Conservation (phyloP, 1,140 invertebrate genomes). For the Oncopeltus fasciatus region DNA sequence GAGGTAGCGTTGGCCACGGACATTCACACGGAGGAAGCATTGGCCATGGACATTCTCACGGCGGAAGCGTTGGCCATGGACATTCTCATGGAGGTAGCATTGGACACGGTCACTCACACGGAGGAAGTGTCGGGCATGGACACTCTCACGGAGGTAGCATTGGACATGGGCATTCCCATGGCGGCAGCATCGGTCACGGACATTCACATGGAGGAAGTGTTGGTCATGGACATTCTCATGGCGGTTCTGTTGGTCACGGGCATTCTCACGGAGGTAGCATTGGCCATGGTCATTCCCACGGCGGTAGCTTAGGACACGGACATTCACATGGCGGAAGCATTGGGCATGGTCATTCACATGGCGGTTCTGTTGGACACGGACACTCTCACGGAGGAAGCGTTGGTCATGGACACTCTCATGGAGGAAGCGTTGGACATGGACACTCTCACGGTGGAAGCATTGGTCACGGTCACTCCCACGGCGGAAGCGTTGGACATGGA, state of each 20-base stretch:
- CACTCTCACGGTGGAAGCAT: slow-evolving; percentile 9
- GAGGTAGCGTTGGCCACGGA: neutral
- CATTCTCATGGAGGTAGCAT: neutral
- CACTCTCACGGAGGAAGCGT: slow-evolving; percentile 9
- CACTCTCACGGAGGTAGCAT: neutral
- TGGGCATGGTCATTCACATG: slow-evolving; percentile 6
- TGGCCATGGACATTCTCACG: neutral
- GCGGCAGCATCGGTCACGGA: neutral
- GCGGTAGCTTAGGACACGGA: slow-evolving; percentile 8
- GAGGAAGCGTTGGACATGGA: slow-evolving; percentile 3
- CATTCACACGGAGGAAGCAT: neutral
- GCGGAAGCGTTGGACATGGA: slow-evolving; percentile 11
- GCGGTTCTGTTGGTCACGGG: neutral
- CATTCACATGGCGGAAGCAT: slow-evolving; percentile 7
- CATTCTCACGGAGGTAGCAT: neutral
- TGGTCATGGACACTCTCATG: slow-evolving; percentile 8
- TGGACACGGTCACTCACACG: neutral
- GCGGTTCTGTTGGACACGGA: slow-evolving; percentile 10
- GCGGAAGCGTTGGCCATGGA: neutral
- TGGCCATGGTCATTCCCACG: neutral
- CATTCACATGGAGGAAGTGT: neutral
- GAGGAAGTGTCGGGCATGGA: neutral
- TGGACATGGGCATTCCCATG: slow-evolving; percentile 4
- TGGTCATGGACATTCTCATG: neutral
- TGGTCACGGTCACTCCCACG: slow-evolving; percentile 11